Base-by-base conservation (phyloP, 2,888 invertebrate genomes). In the Chalcis sispes region DNA sequence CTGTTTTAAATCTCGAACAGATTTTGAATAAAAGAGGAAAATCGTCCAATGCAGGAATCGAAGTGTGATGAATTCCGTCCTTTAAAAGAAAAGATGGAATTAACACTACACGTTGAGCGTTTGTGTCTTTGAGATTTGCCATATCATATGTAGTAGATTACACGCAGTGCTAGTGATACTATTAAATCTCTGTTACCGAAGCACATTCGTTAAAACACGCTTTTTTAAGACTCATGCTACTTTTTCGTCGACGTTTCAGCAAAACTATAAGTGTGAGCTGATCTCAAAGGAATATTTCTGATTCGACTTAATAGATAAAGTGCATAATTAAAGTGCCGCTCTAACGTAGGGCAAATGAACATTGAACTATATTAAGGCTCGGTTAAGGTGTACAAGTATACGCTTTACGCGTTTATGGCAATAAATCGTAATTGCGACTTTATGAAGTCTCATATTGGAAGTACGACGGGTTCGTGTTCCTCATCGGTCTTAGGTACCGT, bases 1-100 rank as follows among this genome's bases (percentile, higher is more conserved):
- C 98, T 0, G 93, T 93, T 59, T 90, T 98, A 71, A 91, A 91
- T 82, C 90, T 94, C 87, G 94, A 96, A 89, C 90, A 90, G 84
- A 87, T 92, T 83, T 85, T 93, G 48, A 87, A 90, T 81, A 91
- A 90, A 70, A 89, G 90, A 77, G 91, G 92, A 23, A 87, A 87
- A 77, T 89, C 86, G 40, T 93, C 94, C 0, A 91, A 93, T 82
- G 82, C 83, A 8, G 91, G 90, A 66, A 92, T 93, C 72, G 93
- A 93, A 87, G 92, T 93, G 48, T 92, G 86, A 87, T 79, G 75
- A 70, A 66, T 79, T 78, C 80, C 80, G 78, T 74, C 75, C 77
- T n/a, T n/a, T n/a, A n/a, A n/a, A n/a, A n/a, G n/a, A n/a, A 36
- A 18, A 23, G 69, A 70, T 75, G 67, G 61, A 75, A 75, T 75